Evolutionary conservation across 2,797 vertebrate genomes (phyloP).

Genomic region (Varecia variegata): DNA sequence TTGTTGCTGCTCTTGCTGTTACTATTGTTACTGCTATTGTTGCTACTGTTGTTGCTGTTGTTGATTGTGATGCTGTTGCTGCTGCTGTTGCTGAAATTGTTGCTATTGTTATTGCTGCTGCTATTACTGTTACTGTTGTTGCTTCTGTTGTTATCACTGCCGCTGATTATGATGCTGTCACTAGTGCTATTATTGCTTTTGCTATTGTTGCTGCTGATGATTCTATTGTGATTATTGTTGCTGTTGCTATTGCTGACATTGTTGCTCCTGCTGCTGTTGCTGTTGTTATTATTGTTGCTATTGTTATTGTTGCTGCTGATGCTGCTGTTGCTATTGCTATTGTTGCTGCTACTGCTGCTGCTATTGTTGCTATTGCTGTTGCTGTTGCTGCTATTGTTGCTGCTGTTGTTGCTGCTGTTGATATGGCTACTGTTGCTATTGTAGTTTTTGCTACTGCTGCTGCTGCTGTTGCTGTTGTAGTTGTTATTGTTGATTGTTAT

Average conservation of each 20-base stretch:
- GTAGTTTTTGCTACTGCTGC: too few species aligned
- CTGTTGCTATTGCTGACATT: accelerated
- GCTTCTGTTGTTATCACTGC: accelerated
- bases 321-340: accelerated
- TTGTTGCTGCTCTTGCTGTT: accelerated
- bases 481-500: accelerated
- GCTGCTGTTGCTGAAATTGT: accelerated
- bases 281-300: accelerated
- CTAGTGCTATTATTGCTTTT: accelerated
- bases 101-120: accelerated
- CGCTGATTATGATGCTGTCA: accelerated
- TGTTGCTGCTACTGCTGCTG: accelerated
- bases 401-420: too few species aligned
- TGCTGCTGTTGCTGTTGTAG: not conserved
- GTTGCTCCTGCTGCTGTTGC: accelerated
- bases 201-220: accelerated
- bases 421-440: too few species aligned
- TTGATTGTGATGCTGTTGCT: not conserved
- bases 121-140: accelerated
- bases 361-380: accelerated
- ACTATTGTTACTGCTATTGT: accelerated
- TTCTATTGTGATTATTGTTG: accelerated
- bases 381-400: too few species aligned
- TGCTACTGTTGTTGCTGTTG: accelerated
- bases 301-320: accelerated